Evolutionary conservation across 2,888 invertebrate genomes (phyloP).

Genomic region (Perizoma flavofasciatum): DNA sequence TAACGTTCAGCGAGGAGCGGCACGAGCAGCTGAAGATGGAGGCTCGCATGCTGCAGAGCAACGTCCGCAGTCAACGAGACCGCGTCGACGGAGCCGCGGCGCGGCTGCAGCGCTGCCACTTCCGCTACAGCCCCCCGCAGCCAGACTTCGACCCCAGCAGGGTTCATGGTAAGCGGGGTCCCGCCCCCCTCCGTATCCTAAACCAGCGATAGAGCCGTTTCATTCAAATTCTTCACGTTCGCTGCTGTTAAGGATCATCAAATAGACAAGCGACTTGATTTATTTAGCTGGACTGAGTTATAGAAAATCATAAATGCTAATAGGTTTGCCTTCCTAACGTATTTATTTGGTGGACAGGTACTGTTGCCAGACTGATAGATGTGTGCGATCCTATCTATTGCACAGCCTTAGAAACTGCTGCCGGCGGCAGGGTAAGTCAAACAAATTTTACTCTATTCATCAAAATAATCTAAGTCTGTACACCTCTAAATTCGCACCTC

Average conservation of each 20-base stretch:
- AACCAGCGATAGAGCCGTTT: no score
- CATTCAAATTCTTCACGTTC: no score
- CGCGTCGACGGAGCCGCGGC: conserved; percentile 61
- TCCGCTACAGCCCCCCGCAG: conserved; percentile 91
- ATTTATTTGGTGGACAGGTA: conserved; percentile 76
- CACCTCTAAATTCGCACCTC: no score
- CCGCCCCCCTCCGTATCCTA: neutral
- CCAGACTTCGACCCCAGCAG: conserved; percentile 85
- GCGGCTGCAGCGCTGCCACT: conserved; percentile 82
- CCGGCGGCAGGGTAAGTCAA: conserved; percentile 89
- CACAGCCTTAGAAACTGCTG: conserved; percentile 93
- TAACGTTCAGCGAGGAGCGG: conserved; percentile 85
- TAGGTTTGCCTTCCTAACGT: no score
- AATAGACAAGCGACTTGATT: no score
- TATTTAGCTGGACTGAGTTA: no score
- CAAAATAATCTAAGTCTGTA: no score
- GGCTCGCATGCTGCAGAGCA: conserved; percentile 77
- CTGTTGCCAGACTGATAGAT: conserved; percentile 90
- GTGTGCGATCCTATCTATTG: conserved; percentile 88
- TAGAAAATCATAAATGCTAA: no score
- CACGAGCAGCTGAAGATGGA: conserved; percentile 80
- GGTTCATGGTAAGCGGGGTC: conserved; percentile 53
- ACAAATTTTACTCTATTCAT: no score
- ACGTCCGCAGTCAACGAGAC: conserved; percentile 61
- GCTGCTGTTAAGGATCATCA: no score